Conservation (phyloP, 2,113 vertebrate genomes). For the Balaeniceps rex region DNA sequence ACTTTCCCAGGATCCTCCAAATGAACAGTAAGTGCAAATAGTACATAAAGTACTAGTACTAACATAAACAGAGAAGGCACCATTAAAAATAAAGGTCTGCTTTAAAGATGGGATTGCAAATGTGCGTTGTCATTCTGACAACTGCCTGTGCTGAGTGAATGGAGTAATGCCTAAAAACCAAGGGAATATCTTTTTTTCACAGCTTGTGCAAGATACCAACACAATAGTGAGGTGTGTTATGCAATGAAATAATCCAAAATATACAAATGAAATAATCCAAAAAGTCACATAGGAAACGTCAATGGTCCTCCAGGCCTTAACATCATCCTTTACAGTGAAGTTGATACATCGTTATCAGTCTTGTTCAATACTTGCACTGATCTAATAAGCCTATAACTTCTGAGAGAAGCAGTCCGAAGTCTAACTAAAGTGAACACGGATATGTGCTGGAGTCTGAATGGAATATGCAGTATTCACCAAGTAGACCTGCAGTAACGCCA, state of each 20-base stretch:
- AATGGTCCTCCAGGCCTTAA: not conserved
- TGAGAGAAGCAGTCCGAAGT: not conserved
- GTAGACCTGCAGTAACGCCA: not conserved
- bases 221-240: not conserved
- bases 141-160: not conserved
- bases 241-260: not conserved
- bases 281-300: not conserved
- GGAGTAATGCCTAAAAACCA: not conserved
- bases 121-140: not conserved
- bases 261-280: too few relatives aligned
- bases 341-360: not conserved
- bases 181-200: not conserved
- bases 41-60: not conserved
- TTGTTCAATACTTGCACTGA: not conserved
- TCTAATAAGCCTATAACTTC: not conserved
- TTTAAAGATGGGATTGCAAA: not conserved
- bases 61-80: not conserved
- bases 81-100: not conserved
- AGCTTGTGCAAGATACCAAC: not conserved
- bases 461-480: not conserved
- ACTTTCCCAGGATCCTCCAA: not conserved
- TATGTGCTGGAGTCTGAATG: not conserved
- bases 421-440: not conserved
- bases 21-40: not conserved
- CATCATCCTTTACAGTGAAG: not conserved